These are phyloP conservation scores for Anas bernieri DNA, from an alignment of 2,797 vertebrate genomes.

Conservation along the genomic window DNA sequence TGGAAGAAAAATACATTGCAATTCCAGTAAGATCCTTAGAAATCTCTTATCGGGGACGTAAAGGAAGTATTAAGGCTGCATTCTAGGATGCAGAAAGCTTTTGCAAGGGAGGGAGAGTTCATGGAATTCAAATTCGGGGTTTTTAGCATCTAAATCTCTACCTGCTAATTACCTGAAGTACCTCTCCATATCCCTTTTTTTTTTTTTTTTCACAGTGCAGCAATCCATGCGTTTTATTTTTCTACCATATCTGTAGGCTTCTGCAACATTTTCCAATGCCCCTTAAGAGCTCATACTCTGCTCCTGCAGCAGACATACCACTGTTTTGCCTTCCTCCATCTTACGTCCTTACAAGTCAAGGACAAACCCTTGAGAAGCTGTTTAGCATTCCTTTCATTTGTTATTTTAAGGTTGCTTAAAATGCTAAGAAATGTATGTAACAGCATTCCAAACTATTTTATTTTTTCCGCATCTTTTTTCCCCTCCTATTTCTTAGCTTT, in stretches of 20 bases:
- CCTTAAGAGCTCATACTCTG: neutral
- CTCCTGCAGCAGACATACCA: neutral
- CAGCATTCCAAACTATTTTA: neutral
- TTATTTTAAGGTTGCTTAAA: neutral
- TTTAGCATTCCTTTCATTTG: neutral
- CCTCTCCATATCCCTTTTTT: neutral
- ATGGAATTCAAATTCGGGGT: neutral
- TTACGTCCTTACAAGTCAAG: neutral
- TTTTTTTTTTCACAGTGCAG: neutral
- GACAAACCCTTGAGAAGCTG: neutral
- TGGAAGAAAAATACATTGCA: neutral
- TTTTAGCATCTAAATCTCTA: neutral
- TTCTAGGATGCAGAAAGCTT: neutral
- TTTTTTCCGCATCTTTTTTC: fast-evolving
- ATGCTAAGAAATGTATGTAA: fast-evolving
- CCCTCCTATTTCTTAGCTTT: neutral
- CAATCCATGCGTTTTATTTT: neutral
- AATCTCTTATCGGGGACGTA: neutral
- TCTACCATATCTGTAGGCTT: neutral
- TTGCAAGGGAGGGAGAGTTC: neutral
- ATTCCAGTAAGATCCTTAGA: neutral
- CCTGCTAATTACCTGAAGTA: neutral
- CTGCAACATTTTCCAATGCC: neutral
- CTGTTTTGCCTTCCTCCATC: neutral
- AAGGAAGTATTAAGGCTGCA: neutral